Conservation (phyloP, 2,113 vertebrate species). For the Mustelus asterias region DNA sequence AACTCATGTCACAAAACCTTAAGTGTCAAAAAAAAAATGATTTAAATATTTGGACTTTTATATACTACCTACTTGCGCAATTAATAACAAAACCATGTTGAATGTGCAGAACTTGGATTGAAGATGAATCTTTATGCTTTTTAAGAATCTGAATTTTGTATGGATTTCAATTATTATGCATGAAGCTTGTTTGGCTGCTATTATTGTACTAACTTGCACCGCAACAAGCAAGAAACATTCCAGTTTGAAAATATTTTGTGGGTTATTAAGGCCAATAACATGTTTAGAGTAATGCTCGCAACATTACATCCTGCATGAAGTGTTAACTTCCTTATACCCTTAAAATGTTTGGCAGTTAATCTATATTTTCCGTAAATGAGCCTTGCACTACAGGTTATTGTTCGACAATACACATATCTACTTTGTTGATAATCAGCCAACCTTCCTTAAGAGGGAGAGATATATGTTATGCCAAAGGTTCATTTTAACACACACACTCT, state of each 20-base stretch:
- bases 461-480: slow-evolving; percentile 31
- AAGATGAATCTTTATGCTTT: slow-evolving; percentile 31
- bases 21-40: slow-evolving; percentile 15
- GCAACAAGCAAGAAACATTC: slow-evolving; percentile 21
- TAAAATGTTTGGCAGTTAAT: background rate
- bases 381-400: slow-evolving; percentile 27
- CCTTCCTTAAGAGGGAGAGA: slow-evolving; percentile 3
- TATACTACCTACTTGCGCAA: slow-evolving; percentile 15
- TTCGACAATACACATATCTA: slow-evolving; percentile 16
- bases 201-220: slow-evolving; percentile 20
- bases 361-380: slow-evolving; percentile 22
- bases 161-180: slow-evolving; percentile 31
- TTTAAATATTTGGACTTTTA: slow-evolving; percentile 34
- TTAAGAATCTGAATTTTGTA: slow-evolving; percentile 36
- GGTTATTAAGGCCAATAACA: slow-evolving; percentile 1
- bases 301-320: slow-evolving; percentile 27
- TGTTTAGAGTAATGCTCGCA: slow-evolving; percentile 15
- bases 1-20: slow-evolving; percentile 21
- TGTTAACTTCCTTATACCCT: slow-evolving; percentile 26
- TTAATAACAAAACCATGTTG: slow-evolving; percentile 10
- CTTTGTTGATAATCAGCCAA: slow-evolving; percentile 8
- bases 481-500: slow-evolving; percentile 6
- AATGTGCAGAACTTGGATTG: slow-evolving; percentile 26
- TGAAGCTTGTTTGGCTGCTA: slow-evolving; percentile 33
- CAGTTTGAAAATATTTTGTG: slow-evolving; percentile 32